Conservation (phyloP, 2,888 invertebrate genomes). For the Tetheella fluctuosa region DNA sequence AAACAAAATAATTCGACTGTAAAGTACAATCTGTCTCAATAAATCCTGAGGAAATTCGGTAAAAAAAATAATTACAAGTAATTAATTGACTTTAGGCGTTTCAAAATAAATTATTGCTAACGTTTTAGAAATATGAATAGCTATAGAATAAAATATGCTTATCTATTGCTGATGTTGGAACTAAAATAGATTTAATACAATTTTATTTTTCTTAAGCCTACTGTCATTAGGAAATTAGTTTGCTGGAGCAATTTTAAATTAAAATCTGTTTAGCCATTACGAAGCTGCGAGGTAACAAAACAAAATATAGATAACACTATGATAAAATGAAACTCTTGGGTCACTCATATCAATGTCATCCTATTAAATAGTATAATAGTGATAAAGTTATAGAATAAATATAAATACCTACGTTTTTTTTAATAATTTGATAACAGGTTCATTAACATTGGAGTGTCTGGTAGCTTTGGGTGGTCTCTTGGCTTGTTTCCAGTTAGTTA, state of each 20-base stretch:
- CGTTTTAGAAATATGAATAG: too few relatives aligned
- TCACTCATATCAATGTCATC: neutral
- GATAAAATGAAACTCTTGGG: neutral
- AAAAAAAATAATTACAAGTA: too few relatives aligned
- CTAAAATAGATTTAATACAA: too few relatives aligned
- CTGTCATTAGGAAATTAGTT: too few relatives aligned
- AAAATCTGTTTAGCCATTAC: too few relatives aligned
- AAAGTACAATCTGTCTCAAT: slow-evolving; percentile 19
- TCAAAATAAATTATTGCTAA: too few relatives aligned
- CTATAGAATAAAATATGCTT: too few relatives aligned
- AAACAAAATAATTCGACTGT: slow-evolving; percentile 8
- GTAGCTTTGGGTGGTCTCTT: slow-evolving; percentile 52
- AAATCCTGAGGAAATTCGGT: slow-evolving; percentile 6
- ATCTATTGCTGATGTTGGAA: too few relatives aligned
- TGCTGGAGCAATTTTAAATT: too few relatives aligned
- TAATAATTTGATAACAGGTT: slow-evolving; percentile 30
- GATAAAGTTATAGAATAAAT: neutral
- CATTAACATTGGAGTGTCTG: slow-evolving; percentile 44
- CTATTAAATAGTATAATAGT: neutral
- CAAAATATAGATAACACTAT: neutral
- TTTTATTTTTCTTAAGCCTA: too few relatives aligned
- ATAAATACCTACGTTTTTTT: neutral
- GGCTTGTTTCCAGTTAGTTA: slow-evolving; percentile 58
- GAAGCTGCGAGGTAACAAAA: too few relatives aligned
- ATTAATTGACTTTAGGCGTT: too few relatives aligned